phyloP scores from a whole-genome alignment of 2,888 invertebrate genomes.

The Zygogramma bicolorata region DNA sequence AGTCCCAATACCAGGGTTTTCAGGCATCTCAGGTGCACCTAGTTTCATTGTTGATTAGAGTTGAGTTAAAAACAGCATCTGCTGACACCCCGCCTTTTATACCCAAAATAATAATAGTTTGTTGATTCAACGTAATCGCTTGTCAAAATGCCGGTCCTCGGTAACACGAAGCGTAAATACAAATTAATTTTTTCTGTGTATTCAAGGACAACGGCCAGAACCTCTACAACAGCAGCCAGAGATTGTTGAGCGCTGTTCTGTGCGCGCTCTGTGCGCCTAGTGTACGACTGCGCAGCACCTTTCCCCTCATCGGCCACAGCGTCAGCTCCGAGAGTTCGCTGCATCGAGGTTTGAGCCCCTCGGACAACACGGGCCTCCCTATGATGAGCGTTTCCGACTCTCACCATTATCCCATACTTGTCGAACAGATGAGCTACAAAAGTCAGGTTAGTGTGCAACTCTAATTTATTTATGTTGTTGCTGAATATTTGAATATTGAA shows the following conservation, averaged over 20 bases:
- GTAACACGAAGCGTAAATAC: too few relatives aligned
- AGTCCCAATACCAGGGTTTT: too few relatives aligned
- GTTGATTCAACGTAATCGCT: too few relatives aligned
- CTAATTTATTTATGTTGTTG: not conserved
- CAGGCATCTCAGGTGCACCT: too few relatives aligned
- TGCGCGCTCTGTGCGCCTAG: slow-evolving; percentile 87
- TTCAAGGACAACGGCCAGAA: slow-evolving; percentile 58
- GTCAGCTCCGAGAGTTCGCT: slow-evolving; percentile 65
- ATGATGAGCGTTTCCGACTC: slow-evolving; percentile 77
- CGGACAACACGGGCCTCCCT: slow-evolving; percentile 77
- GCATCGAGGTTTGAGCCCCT: slow-evolving; percentile 74
- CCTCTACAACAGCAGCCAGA: slow-evolving; percentile 66
- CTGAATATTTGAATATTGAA: not conserved
- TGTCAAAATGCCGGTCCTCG: too few relatives aligned
- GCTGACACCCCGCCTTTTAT: too few relatives aligned
- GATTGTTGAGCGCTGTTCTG: slow-evolving; percentile 82
- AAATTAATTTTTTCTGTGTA: slow-evolving; percentile 53
- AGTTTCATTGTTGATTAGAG: too few relatives aligned
- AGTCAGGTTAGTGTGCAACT: slow-evolving; percentile 65
- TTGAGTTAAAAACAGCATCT: too few relatives aligned
- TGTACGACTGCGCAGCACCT: slow-evolving; percentile 79
- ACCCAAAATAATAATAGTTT: too few relatives aligned
- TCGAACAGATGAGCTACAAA: slow-evolving; percentile 82
- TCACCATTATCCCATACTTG: slow-evolving; percentile 81
- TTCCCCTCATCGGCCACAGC: slow-evolving; percentile 74